phyloP scores from a whole-genome alignment of 2,888 invertebrate genomes.

The Serripes groenlandicus region DNA sequence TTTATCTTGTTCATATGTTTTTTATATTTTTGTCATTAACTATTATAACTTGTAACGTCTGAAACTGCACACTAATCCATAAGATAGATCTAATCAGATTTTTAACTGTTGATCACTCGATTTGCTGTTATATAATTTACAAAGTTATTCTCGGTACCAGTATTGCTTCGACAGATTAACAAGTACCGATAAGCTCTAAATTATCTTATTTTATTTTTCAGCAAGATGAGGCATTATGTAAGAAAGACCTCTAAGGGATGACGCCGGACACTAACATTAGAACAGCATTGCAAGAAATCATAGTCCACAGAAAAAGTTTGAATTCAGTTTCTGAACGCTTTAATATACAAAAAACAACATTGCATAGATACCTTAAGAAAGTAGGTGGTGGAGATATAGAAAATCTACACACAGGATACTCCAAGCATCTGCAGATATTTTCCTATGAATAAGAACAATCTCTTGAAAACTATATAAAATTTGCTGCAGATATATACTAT shows the following conservation, averaged over 20 bases:
- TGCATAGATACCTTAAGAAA: constrained; percentile 12
- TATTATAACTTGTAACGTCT: not conserved
- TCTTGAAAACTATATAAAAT: constrained; percentile 4
- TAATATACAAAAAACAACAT: not conserved
- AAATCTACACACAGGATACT: constrained; percentile 8
- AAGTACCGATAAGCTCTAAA: no score
- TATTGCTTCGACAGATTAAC: no score
- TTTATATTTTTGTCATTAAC: not conserved
- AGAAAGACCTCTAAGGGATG: not conserved
- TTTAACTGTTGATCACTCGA: no score
- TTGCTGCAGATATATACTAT: constrained; percentile 49
- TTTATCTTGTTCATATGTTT: not conserved
- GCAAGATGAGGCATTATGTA: not conserved
- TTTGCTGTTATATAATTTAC: no score
- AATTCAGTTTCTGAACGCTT: not conserved
- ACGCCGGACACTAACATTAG: not conserved
- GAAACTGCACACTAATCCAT: no score
- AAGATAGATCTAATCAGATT: no score
- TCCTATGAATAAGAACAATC: constrained; percentile 1
- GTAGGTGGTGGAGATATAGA: not conserved
- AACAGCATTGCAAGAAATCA: constrained; percentile 11
- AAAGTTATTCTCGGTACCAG: no score
- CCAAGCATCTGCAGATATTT: not conserved
- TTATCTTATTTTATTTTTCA: not conserved
- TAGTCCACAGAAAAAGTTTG: not conserved